Evolutionary conservation across 1,140 invertebrate species (phyloP).

Genomic region (Philotrypesis tridentata): DNA sequence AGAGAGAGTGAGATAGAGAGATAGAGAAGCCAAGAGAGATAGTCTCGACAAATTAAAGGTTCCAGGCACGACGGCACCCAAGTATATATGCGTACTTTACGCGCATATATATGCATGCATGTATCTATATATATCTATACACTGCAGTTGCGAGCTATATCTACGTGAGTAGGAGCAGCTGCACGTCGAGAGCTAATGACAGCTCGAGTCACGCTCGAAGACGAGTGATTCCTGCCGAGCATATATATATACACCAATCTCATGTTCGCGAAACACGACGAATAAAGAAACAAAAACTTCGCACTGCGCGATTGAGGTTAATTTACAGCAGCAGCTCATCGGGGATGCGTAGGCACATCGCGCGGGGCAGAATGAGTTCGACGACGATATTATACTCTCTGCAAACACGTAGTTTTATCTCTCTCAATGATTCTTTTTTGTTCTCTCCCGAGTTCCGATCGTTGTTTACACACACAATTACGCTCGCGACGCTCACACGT

Average conservation of each 20-base stretch:
- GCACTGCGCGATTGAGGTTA: constrained; percentile 3
- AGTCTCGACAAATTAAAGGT: background rate
- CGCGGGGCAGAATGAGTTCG: background rate
- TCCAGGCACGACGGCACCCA: no score
- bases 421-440: background rate
- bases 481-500: background rate
- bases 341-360: background rate
- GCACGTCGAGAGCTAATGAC: background rate
- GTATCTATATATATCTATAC: no score
- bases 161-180: background rate
- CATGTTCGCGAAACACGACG: background rate
- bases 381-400: background rate
- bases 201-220: background rate
- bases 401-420: background rate
- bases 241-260: background rate
- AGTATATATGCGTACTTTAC: no score
- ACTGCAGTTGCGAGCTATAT: background rate
- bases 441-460: background rate
- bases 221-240: background rate
- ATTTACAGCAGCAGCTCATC: background rate
- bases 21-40: background rate
- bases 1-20: no score
- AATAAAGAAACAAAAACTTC: background rate
- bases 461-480: background rate
- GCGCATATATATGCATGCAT: no score